phyloP scores from a whole-genome alignment of 2,113 vertebrate species.

The Trichechus manatus region DNA sequence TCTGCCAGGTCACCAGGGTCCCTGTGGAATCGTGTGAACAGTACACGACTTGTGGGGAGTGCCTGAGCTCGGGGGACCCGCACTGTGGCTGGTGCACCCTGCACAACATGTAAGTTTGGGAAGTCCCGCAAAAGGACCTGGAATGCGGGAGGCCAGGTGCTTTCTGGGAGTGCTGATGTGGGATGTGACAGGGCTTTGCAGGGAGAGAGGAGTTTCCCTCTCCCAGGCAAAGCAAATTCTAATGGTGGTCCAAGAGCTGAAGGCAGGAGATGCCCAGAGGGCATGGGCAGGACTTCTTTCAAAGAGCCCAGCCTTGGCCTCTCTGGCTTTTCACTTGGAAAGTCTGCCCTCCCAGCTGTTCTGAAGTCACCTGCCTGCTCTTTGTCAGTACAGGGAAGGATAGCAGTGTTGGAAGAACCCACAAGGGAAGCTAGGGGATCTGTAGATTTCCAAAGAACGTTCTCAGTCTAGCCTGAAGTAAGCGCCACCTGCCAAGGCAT shows the following conservation, averaged over 20 bases:
- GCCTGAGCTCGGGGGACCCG: conserved; percentile 97
- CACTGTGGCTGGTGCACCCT: conserved; percentile 99
- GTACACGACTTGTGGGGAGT: conserved; percentile 96
- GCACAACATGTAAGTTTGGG: conserved; percentile 95
- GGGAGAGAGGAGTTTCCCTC: neutral
- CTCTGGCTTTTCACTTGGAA: neutral
- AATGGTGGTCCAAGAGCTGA: rapidly evolving
- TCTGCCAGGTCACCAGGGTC: conserved; percentile 93
- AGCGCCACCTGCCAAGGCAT: rapidly evolving
- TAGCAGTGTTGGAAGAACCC: neutral
- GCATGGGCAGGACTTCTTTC: rapidly evolving
- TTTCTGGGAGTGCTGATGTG: neutral
- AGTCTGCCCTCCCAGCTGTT: neutral
- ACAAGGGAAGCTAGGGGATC: neutral
- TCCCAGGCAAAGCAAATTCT: neutral
- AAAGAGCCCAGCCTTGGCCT: too few species aligned
- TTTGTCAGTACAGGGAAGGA: neutral
- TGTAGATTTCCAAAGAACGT: neutral
- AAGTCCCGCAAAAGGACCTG: neutral
- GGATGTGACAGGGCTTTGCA: neutral
- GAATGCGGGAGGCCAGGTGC: neutral
- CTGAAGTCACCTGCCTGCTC: neutral
- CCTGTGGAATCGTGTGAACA: conserved; percentile 98
- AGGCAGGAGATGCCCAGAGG: neutral
- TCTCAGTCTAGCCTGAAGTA: neutral